A percentile compares a stretch with the other conserved stretches of the same genome.
Evolutionary conservation across 2,797 vertebrate species (phyloP).

Genomic region (Thripadectes ignobilis): DNA sequence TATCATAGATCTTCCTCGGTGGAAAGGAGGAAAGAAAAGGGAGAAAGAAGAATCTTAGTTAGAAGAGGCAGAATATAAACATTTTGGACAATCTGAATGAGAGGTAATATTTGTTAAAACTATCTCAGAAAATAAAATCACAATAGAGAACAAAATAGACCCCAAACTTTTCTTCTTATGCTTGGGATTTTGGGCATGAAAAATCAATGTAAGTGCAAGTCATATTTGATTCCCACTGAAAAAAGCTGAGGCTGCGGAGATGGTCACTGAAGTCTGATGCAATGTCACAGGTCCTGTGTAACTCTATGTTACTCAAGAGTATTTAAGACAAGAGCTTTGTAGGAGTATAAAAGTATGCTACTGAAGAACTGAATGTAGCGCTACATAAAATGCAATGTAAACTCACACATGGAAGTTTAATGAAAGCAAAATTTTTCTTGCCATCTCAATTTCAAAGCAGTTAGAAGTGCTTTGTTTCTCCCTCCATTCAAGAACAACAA

Average conservation of each 20-base stretch:
- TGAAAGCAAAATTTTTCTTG: not conserved
- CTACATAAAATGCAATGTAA: not conserved
- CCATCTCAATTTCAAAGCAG: not conserved
- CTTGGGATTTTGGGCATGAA: not conserved
- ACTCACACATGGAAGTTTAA: not conserved
- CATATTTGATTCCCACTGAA: not conserved
- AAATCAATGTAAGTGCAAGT: not conserved
- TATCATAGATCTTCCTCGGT: not conserved
- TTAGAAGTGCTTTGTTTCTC: not conserved
- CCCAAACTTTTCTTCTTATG: not conserved
- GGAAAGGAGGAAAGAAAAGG: not conserved
- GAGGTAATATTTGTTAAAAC: not conserved
- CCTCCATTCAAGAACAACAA: not conserved
- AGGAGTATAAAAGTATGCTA: not conserved
- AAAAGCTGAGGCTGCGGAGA: not conserved
- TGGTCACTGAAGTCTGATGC: not conserved
- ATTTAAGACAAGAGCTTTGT: not conserved
- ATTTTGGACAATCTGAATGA: not conserved
- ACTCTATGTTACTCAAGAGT: not conserved
- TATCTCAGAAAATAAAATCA: not conserved
- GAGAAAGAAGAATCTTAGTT: not conserved
- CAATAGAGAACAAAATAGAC: fast-evolving
- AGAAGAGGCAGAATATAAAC: not conserved
- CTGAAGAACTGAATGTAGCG: not conserved
- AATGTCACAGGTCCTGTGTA: not conserved